Base-by-base conservation (phyloP, 2,888 invertebrate species). In the Hemithea aestivaria region DNA sequence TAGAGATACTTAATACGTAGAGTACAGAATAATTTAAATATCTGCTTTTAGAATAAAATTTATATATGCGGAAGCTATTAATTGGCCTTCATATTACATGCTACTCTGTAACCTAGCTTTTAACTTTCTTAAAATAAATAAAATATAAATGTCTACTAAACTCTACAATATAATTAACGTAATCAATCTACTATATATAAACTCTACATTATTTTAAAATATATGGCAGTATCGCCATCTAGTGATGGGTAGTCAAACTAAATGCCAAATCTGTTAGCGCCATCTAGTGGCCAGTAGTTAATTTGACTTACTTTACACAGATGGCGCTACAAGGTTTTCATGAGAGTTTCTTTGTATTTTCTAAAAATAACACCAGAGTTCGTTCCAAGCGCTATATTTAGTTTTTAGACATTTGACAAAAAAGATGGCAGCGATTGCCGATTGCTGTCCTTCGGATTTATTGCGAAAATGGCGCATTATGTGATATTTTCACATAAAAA, bases 311-410 rank as follows among this genome's bases (percentile, higher is more conserved):
- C 7, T 38, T 35, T 1, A 0, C 11, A 27, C 27, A 77, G 85
- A 80, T 82, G 82, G 61, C 82, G 62, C 53, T 62, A 63, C 26
- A 21, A 48, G 58, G 42, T 37, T 45, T 40, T 31, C 27, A 45
- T 48, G 53, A 64, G 62, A 57, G 56, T 65, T 66, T 64, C 56
- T 48, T 57, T 57, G 62, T 76, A 78, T 70, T 85, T 73, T 79
- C 85, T 87, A 87, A 84, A 85, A 85, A 87, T 87, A 87, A 82
- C 85, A 74, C 84, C 77, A 87, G 87, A 87, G 87, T 87, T 85
- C 87, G 85, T 87, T 76, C 71, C 64, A 72, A 78, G 78, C 84
- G 79, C 80, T 87, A 87, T 82, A 82, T 77, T 84, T 87, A 85
- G 87, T 83, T 79, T 78, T 82, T 78, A 85, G 83, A 83, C 81